A percentile compares a stretch with the other conserved stretches of the same genome.
Conservation (phyloP, 2,888 invertebrate species). For the Steinernema scapterisci region DNA sequence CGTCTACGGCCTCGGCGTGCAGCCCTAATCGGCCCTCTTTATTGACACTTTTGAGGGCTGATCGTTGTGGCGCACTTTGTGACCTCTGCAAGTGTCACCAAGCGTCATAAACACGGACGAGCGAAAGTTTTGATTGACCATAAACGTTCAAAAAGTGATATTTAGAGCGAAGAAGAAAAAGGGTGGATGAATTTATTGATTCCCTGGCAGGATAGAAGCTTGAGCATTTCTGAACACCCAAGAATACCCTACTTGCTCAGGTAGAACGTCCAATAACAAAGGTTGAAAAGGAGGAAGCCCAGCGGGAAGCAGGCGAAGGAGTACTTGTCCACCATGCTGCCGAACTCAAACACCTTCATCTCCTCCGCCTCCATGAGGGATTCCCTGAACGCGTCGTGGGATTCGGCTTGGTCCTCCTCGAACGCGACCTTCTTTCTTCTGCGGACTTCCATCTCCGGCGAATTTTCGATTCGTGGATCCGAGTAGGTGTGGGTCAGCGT, state of each 20-base stretch:
- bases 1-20: neutral
- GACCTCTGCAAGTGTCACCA: neutral
- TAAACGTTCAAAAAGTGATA: too few relatives aligned
- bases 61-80: neutral
- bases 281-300: constrained; percentile 57
- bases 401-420: neutral
- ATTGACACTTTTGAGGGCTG: neutral
- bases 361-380: constrained; percentile 10
- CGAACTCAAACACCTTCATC: constrained; percentile 21
- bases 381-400: neutral
- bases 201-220: neutral
- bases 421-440: neutral
- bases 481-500: constrained; percentile 35
- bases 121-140: too few relatives aligned
- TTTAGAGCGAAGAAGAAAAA: too few relatives aligned
- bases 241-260: constrained; percentile 33
- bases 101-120: too few relatives aligned
- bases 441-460: neutral
- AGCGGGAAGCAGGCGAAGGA: constrained; percentile 9
- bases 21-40: neutral
- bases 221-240: neutral
- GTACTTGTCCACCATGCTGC: constrained; percentile 12
- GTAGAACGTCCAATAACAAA: constrained; percentile 59
- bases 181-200: neutral
- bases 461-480: neutral